Percentiles rank a stretch among this genome's conserved stretches.
phyloP scores from a whole-genome alignment of 2,113 vertebrate genomes.

The Callaeas wilsoni region DNA sequence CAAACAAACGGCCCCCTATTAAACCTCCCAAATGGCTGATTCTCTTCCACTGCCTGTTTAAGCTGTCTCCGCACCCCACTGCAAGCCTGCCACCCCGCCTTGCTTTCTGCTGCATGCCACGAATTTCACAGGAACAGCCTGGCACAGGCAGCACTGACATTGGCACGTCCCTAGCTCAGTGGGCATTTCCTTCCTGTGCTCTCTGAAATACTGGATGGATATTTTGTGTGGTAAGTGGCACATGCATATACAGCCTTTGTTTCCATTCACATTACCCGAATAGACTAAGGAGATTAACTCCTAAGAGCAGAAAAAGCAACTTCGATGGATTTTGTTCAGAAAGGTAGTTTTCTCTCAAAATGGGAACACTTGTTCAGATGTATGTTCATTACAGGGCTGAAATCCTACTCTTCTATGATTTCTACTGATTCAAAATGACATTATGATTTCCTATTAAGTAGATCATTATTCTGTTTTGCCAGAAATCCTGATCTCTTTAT shows the following conservation, averaged over 20 bases:
- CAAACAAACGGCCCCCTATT: slow-evolving; percentile 21
- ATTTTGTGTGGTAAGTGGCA: not conserved
- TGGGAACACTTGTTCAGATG: not conserved
- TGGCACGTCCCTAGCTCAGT: slow-evolving; percentile 9
- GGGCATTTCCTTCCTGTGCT: slow-evolving; percentile 50
- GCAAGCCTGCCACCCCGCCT: not conserved
- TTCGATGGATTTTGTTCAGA: not conserved
- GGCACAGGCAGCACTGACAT: slow-evolving; percentile 15
- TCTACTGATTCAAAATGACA: not conserved
- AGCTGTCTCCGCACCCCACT: not conserved
- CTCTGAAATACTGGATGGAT: slow-evolving; percentile 7
- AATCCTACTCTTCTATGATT: not conserved
- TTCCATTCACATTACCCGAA: not conserved
- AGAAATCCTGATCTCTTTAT: not conserved
- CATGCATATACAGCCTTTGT: slow-evolving; percentile 21
- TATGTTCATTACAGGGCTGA: not conserved
- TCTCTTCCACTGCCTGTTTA: slow-evolving; percentile 15
- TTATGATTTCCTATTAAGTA: not conserved
- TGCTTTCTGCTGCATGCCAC: not conserved
- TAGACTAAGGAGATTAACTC: not conserved
- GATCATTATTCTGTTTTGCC: not conserved
- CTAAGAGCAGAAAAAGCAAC: not conserved
- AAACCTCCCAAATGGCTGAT: slow-evolving; percentile 11
- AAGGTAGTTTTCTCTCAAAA: not conserved
- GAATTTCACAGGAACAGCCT: slow-evolving; percentile 1